A percentile compares a stretch with the other conserved stretches of the same genome.
These are phyloP conservation scores for Anolis carolinensis DNA, from an alignment of 2,113 vertebrate species.

Conservation along the genomic window DNA sequence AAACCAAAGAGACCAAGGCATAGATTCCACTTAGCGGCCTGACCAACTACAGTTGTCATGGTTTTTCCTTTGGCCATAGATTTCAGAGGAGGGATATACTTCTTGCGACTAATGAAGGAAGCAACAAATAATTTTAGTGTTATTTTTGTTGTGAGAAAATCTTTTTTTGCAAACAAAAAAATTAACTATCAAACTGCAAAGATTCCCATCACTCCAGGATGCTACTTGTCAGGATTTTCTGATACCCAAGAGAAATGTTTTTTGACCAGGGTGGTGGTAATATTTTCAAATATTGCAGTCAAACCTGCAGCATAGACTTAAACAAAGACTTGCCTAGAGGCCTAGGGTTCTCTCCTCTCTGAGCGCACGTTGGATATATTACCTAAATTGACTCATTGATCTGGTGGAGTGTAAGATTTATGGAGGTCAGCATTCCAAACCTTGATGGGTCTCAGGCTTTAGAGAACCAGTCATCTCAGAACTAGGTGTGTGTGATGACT, in stretches of 20 bases:
- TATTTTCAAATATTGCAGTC: too few relatives aligned
- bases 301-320: too few relatives aligned
- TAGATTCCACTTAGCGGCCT: neutral
- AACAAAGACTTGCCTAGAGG: too few relatives aligned
- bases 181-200: too few relatives aligned
- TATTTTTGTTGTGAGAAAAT: too few relatives aligned
- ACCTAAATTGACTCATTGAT: neutral
- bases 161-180: too few relatives aligned
- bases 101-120: neutral
- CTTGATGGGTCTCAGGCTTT: neutral
- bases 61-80: neutral
- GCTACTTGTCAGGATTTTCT: too few relatives aligned
- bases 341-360: neutral
- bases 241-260: too few relatives aligned
- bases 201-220: too few relatives aligned
- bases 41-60: neutral
- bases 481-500: too few relatives aligned
- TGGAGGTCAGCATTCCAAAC: neutral
- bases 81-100: neutral
- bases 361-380: neutral
- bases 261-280: too few relatives aligned
- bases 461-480: neutral
- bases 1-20: neutral
- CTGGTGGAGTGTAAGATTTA: neutral
- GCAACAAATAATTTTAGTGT: too few relatives aligned